A percentile compares a stretch with the other conserved stretches of the same genome.
These are phyloP conservation scores for Paramuricea clavata DNA, from an alignment of 92 coral and sea anemone genomes.

Conservation along the genomic window DNA sequence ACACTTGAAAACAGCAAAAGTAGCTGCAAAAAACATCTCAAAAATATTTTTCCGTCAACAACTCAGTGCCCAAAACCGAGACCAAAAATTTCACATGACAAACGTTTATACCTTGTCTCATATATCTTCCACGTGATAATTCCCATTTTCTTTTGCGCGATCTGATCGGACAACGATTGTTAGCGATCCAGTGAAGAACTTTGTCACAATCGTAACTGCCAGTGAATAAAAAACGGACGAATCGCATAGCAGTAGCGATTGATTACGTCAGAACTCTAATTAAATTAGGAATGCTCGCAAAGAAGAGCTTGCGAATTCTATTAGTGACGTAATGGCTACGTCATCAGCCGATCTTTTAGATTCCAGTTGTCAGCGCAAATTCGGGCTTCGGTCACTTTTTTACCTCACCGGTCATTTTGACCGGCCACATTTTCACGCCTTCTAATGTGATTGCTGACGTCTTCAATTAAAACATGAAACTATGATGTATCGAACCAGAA, in stretches of 20 bases:
- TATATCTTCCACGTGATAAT: neutral
- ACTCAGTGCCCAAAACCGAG: neutral
- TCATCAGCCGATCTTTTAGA: neutral
- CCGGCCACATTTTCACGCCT: too few relatives aligned
- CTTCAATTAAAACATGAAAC: too few relatives aligned
- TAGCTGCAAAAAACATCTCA: neutral
- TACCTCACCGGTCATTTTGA: too few relatives aligned
- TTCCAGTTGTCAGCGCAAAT: too few relatives aligned
- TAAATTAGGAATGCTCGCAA: neutral
- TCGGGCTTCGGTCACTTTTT: too few relatives aligned
- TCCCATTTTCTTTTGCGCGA: constrained; percentile 1
- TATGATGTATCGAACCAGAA: too few relatives aligned
- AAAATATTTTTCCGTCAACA: neutral
- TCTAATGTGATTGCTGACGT: too few relatives aligned
- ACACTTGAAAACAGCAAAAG: too few relatives aligned
- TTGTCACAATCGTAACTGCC: constrained; percentile 37
- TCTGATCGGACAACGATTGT: neutral
- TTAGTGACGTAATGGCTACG: neutral
- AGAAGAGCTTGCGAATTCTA: neutral
- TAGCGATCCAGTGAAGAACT: neutral
- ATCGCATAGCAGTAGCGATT: constrained; percentile 23
- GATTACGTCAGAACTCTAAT: constrained; percentile 28
- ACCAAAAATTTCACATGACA: neutral
- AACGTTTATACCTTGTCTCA: neutral
- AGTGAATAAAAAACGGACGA: constrained; percentile 14